Percentiles rank a stretch among this genome's conserved stretches.
Conservation (phyloP, 2,888 invertebrate species). For the Tanypteryx hageni region DNA sequence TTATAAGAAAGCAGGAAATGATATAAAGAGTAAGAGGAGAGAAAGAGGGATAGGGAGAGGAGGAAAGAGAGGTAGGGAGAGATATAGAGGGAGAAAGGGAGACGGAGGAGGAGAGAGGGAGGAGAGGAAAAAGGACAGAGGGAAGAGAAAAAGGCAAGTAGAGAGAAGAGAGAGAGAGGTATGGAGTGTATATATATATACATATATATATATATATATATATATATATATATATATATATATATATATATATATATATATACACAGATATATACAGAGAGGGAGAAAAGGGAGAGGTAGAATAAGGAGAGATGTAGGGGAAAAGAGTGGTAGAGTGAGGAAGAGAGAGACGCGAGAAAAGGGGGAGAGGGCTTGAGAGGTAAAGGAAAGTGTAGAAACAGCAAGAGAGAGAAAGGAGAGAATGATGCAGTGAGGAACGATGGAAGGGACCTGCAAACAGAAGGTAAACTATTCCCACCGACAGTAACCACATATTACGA, state of each 20-base stretch:
- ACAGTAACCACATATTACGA: neutral
- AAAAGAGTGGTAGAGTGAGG: neutral
- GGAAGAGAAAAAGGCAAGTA: neutral
- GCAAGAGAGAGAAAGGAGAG: neutral
- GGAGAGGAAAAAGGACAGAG: neutral
- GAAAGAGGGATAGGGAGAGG: neutral
- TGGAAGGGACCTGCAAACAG: neutral
- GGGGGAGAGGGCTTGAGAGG: neutral
- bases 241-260: too few species aligned
- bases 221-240: too few species aligned
- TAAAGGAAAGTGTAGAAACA: neutral
- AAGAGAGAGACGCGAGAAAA: neutral
- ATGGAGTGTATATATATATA: too few species aligned
- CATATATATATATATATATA: too few species aligned
- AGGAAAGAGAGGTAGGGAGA: neutral
- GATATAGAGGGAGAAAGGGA: too few species aligned
- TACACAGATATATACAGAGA: too few species aligned
- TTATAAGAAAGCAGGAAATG: too few species aligned
- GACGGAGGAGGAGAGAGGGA: neutral
- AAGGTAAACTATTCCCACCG: slow-evolving; percentile 6
- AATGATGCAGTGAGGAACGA: neutral
- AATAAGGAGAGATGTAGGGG: neutral
- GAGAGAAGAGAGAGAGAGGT: neutral
- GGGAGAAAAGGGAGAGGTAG: neutral
- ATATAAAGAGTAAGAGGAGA: neutral